A percentile compares a stretch with the other conserved stretches of the same genome.
Conservation (phyloP, 2,888 invertebrate genomes). For the Allacma fusca region DNA sequence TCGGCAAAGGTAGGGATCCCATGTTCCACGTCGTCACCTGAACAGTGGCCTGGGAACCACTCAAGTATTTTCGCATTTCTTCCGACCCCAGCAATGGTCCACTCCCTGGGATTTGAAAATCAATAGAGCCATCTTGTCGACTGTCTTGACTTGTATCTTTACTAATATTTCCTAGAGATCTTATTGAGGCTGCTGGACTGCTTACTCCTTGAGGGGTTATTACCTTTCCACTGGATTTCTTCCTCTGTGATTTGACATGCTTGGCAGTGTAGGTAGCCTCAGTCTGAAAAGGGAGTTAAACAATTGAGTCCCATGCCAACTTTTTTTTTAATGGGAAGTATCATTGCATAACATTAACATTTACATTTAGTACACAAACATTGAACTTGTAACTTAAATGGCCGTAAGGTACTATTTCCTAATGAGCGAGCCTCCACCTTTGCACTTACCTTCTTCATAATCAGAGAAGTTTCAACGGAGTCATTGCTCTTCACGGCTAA, state of each 20-base stretch:
- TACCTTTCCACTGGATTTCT: conserved; percentile 2
- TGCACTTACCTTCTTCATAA: too few relatives aligned
- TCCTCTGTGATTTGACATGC: neutral
- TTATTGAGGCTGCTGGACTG: neutral
- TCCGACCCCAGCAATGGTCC: conserved; percentile 77
- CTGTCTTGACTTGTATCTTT: neutral
- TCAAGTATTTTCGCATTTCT: conserved; percentile 82
- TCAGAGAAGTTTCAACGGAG: too few relatives aligned
- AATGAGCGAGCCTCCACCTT: too few relatives aligned
- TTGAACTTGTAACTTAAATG: too few relatives aligned
- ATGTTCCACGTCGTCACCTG: conserved; percentile 97
- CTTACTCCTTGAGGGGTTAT: neutral
- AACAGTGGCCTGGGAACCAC: conserved; percentile 75
- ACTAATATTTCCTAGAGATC: neutral
- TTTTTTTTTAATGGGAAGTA: too few relatives aligned
- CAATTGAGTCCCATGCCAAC: too few relatives aligned
- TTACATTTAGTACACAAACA: too few relatives aligned
- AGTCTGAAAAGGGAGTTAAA: too few relatives aligned
- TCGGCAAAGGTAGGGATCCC: conserved; percentile 78
- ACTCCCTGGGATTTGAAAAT: conserved; percentile 17
- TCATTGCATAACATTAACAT: too few relatives aligned
- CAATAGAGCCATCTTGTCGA: conserved; percentile 19
- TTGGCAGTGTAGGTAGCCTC: neutral
- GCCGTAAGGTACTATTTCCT: too few relatives aligned
- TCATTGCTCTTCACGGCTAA: too few relatives aligned